Evolutionary conservation across 1,140 invertebrate genomes (phyloP), one percentile per base, ranked within the genome.

Genomic region (Anastrepha obliqua): DNA sequence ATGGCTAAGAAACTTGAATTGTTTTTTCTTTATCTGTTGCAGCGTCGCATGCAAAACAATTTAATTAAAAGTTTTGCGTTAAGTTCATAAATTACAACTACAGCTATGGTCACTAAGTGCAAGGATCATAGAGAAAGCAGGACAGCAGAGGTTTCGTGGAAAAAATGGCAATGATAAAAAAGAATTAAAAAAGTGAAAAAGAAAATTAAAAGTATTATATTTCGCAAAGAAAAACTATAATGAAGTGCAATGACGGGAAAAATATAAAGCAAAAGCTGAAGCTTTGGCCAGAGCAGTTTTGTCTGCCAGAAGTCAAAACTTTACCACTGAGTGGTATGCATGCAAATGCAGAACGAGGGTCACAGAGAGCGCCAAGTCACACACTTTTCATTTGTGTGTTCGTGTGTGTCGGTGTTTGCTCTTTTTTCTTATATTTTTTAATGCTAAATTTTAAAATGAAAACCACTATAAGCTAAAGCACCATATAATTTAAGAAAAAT

Each of bases 31-130:
- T 81, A 81, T 81, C 74, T 55, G 47, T 9, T 81, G 44, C 47
- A 55, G n/a, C 17, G 74, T 81, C 47, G 74, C 47, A 81, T 81
- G 74, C 74, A 81, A 81, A 86, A 86, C 58, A 86, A 86, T 86
- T 86, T 86, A 86, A 86, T 86, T 86, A 86, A 86, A 86, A 86
- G 58, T 86, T 86, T 86, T 86, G 85, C 47, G 85, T 15, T 55
- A 86, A 86, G 85, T 86, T 86, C 85, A 86, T 86, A 86, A 86
- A 86, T 86, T 86, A 86, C 85, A 64, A 20, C 47, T 55, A 74
- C 29, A 67, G 47, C 74, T 47, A 81, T 81, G 74, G 74, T 81
- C 74, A 55, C 47, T 42, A 15, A 15, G 42, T 44, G 47, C 29
- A 20, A 58, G 74, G n/a, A 13, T 81, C 74, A 81, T n/a, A 81